Percentiles rank a stretch among this genome's conserved stretches.
phyloP scores from a whole-genome alignment of 2,113 vertebrate species.

The Trogon melanurus region DNA sequence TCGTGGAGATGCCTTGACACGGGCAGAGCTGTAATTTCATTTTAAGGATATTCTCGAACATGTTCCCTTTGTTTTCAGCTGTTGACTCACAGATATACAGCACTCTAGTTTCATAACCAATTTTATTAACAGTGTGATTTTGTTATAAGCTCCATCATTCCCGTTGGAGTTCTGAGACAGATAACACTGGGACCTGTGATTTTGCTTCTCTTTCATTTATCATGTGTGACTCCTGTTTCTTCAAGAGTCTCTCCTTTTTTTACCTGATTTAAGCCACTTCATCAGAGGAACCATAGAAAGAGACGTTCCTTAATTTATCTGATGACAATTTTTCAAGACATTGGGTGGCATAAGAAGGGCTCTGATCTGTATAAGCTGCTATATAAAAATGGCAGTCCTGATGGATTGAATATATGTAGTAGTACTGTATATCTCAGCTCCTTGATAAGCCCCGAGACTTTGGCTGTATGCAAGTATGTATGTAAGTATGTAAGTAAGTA shows the following conservation, averaged over 20 bases:
- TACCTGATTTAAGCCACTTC: background rate
- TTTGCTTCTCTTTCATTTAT: conserved; percentile 27
- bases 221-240: background rate
- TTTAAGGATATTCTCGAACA: background rate
- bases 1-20: background rate
- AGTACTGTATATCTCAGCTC: background rate
- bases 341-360: background rate
- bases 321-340: conserved; percentile 1
- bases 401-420: background rate
- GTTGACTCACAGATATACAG: background rate
- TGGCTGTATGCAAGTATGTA: too few relatives aligned
- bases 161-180: background rate
- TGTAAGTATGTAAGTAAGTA: too few relatives aligned
- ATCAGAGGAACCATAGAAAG: background rate
- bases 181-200: background rate
- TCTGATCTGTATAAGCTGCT: background rate
- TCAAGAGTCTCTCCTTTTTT: background rate
- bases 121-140: background rate
- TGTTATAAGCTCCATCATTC: conserved; percentile 7
- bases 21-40: background rate
- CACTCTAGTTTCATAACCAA: background rate
- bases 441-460: background rate
- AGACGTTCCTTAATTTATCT: conserved; percentile 17
- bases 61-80: conserved; percentile 6
- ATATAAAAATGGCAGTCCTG: background rate